Conservation (phyloP, 92 coral and sea anemone species). For the Anthopleura xanthogrammica region DNA sequence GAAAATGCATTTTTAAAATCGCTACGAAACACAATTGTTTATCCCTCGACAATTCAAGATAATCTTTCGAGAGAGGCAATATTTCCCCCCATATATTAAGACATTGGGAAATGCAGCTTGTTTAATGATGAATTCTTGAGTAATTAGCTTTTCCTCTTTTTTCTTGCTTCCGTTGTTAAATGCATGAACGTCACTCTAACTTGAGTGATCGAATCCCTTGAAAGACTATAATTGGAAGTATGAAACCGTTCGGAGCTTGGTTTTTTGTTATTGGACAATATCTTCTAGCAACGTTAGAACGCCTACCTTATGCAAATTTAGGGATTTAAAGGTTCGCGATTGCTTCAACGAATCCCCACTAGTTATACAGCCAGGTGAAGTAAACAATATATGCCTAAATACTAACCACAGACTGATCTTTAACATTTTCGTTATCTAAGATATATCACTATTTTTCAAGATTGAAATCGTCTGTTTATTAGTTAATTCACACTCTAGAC, state of each 20-base stretch:
- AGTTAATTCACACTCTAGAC: neutral
- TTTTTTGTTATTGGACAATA: neutral
- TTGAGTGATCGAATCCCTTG: neutral
- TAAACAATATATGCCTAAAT: neutral
- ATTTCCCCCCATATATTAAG: neutral
- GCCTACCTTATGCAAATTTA: constrained; percentile 30
- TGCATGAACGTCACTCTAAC: neutral
- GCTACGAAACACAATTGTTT: too few relatives aligned
- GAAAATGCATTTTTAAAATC: too few relatives aligned
- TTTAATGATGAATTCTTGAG: neutral
- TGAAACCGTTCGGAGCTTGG: neutral
- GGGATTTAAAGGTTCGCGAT: neutral
- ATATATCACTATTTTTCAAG: constrained; percentile 11
- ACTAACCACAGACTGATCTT: neutral
- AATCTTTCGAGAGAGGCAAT: neutral
- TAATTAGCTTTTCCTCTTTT: neutral
- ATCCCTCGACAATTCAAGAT: too few relatives aligned
- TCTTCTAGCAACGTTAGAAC: constrained; percentile 4
- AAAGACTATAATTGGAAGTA: neutral
- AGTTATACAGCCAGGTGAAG: neutral
- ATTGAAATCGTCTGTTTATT: neutral
- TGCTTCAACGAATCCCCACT: neutral
- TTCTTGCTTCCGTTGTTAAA: neutral
- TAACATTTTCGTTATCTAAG: constrained; percentile 15
- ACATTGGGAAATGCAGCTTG: neutral